Conservation (phyloP, 2,888 invertebrate species). For the Steromphala cineraria region DNA sequence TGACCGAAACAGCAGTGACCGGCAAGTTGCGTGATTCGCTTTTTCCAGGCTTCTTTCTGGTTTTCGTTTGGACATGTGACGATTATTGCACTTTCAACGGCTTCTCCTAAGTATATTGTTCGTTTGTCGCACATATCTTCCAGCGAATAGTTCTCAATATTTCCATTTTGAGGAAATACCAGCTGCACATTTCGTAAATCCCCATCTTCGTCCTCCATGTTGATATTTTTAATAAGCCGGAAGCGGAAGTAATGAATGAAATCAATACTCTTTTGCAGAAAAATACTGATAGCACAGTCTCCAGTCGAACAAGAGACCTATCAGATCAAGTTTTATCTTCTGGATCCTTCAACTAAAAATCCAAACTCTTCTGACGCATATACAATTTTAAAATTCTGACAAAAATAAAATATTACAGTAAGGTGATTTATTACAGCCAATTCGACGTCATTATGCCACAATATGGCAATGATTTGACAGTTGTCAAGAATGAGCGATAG, state of each 20-base stretch:
- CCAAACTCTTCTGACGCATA: too few relatives aligned
- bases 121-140: conserved; percentile 5
- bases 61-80: conserved; percentile 24
- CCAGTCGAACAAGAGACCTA: neutral
- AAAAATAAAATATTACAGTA: too few relatives aligned
- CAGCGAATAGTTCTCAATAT: neutral
- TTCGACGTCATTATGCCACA: too few relatives aligned
- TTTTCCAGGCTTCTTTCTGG: conserved; percentile 29
- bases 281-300: neutral
- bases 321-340: too few relatives aligned
- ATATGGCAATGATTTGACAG: too few relatives aligned
- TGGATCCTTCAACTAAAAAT: too few relatives aligned
- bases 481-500: too few relatives aligned
- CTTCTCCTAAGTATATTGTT: conserved; percentile 40
- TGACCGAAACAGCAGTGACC: conserved; percentile 31
- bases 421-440: too few relatives aligned
- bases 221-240: conserved; percentile 7
- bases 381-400: too few relatives aligned
- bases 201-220: conserved; percentile 29
- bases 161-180: conserved; percentile 12
- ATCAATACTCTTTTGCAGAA: neutral
- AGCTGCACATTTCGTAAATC: conserved; percentile 29
- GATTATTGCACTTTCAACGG: conserved; percentile 32
- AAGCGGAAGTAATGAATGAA: neutral
- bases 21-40: conserved; percentile 24